Percentiles rank a stretch among this genome's conserved stretches.
phyloP scores from a whole-genome alignment of 35 echinoderm and acorn worm genomes.

The Anneissia japonica region DNA sequence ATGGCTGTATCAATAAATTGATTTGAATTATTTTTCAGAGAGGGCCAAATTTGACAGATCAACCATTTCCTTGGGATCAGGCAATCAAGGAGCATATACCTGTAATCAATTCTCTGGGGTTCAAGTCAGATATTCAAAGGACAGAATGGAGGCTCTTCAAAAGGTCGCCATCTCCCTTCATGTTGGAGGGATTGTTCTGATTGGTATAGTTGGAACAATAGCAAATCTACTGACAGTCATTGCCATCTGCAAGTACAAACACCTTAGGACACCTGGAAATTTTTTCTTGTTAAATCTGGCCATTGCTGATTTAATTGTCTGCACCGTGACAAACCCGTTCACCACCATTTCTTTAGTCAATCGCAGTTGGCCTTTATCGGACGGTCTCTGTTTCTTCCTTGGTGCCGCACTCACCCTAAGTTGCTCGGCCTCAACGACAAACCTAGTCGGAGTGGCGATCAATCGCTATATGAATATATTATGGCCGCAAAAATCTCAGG shows the following conservation, averaged over 20 bases:
- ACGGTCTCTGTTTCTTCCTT: not conserved
- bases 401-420: not conserved
- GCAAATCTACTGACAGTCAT: not conserved
- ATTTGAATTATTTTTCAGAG: too few relatives aligned
- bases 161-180: not conserved
- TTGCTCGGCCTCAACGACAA: not conserved
- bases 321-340: not conserved
- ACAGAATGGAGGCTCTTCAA: not conserved
- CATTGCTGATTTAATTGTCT: not conserved
- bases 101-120: too few relatives aligned
- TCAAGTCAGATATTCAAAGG: not conserved
- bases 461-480: not conserved
- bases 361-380: not conserved
- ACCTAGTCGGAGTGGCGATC: not conserved
- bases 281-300: not conserved
- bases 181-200: not conserved
- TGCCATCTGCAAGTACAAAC: not conserved
- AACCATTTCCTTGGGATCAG: too few relatives aligned
- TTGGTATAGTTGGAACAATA: not conserved
- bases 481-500: not conserved
- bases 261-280: not conserved
- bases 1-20: too few relatives aligned
- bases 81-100: too few relatives aligned
- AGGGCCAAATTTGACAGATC: too few relatives aligned
- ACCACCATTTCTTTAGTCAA: not conserved